Conservation (phyloP, 2,113 vertebrate genomes). For the Formicarius rufipectus region DNA sequence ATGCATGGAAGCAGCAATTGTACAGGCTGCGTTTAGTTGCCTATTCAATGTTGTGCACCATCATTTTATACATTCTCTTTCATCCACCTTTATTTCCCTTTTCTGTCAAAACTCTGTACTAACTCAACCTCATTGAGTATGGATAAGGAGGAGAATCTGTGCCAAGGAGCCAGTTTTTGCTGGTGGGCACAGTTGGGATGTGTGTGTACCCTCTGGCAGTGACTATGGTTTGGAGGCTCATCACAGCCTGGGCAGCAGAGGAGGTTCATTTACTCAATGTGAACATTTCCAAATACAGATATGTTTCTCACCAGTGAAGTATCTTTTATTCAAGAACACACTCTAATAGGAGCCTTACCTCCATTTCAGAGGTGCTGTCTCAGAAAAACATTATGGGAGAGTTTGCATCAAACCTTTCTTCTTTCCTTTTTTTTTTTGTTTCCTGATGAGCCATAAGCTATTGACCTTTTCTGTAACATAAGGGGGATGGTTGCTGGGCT, state of each 20-base stretch:
- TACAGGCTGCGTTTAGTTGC: background rate
- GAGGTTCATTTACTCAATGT: accelerated
- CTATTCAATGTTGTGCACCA: background rate
- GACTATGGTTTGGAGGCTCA: background rate
- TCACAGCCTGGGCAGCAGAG: background rate
- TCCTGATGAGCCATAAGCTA: background rate
- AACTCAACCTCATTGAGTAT: background rate
- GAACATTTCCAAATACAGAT: background rate
- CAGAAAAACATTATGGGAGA: background rate
- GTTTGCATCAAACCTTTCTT: background rate
- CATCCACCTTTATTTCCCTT: background rate
- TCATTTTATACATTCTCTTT: background rate
- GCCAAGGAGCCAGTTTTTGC: background rate
- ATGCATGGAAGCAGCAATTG: background rate
- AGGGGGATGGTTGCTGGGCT: background rate
- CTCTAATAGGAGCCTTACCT: background rate
- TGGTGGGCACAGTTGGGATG: background rate
- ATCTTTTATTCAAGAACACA: background rate
- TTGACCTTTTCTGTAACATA: slow-evolving; percentile 21
- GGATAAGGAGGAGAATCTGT: background rate
- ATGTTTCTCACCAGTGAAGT: background rate
- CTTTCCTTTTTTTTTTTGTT: background rate
- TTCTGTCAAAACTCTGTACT: background rate
- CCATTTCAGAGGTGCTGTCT: background rate
- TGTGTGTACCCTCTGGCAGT: accelerated